A percentile compares a stretch with the other conserved stretches of the same genome.
phyloP scores from a whole-genome alignment of 2,797 vertebrate genomes.

The Poecilia picta region DNA sequence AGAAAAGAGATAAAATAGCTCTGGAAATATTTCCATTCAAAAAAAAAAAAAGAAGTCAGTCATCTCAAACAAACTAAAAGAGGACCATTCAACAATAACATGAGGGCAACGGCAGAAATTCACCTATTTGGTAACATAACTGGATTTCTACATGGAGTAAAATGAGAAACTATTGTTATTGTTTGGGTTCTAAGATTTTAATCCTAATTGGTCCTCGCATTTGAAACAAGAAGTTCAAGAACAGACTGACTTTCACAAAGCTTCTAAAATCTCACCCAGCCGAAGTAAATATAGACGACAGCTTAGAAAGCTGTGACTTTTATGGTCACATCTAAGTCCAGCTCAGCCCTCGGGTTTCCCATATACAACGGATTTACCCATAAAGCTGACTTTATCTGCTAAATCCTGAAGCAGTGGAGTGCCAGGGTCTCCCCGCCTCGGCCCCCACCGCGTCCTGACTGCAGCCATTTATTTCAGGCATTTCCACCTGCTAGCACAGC shows the following conservation, averaged over 20 bases:
- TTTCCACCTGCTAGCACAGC: conserved; percentile 77
- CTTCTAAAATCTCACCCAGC: background rate
- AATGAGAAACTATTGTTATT: background rate
- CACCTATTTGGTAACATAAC: background rate
- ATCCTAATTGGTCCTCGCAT: background rate
- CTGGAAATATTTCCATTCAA: background rate
- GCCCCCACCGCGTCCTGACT: conserved; percentile 34
- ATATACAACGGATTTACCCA: conserved; percentile 49
- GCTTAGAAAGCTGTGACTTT: conserved; percentile 10
- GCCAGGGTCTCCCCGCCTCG: conserved; percentile 31
- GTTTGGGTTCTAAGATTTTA: background rate
- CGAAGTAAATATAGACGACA: background rate
- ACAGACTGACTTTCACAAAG: background rate
- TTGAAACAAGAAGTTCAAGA: too few relatives aligned
- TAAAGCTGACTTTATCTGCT: conserved; percentile 52
- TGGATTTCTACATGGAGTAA: background rate
- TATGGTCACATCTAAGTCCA: background rate
- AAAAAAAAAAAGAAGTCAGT: background rate
- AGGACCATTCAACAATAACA: background rate
- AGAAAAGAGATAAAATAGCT: background rate
- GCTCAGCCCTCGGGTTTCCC: conserved; percentile 28
- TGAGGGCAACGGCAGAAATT: background rate
- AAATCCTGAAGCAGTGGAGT: conserved; percentile 39
- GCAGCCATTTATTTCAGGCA: conserved; percentile 77
- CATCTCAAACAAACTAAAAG: background rate